Evolutionary conservation across 2,797 vertebrate genomes (phyloP).

Genomic region (Limnodromus scolopaceus): DNA sequence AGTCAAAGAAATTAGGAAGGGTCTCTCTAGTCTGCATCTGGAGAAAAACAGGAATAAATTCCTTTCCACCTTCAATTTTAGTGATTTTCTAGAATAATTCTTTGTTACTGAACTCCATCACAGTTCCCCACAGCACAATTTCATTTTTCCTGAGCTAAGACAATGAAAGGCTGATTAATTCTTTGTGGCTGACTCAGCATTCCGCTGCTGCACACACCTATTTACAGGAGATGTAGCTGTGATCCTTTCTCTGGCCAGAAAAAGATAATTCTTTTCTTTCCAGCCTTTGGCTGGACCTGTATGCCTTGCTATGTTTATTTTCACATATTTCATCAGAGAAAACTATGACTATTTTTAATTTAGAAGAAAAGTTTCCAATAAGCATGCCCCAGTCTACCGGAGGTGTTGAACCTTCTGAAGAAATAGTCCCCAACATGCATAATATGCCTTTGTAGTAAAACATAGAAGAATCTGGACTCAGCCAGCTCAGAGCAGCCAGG

Average conservation of each 20-base stretch:
- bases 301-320: background rate
- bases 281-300: background rate
- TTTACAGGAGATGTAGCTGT: background rate
- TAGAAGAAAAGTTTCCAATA: background rate
- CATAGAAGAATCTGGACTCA: background rate
- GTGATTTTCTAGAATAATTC: background rate
- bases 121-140: background rate
- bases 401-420: background rate
- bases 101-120: background rate
- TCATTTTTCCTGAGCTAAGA: background rate
- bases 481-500: background rate
- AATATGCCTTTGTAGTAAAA: background rate
- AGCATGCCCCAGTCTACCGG: background rate
- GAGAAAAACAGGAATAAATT: background rate
- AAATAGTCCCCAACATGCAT: background rate
- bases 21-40: background rate
- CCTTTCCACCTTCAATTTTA: background rate
- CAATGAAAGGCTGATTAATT: conserved; percentile 13
- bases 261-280: background rate
- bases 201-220: background rate
- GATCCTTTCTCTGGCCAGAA: background rate
- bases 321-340: background rate
- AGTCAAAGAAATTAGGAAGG: background rate
- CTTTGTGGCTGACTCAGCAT: conserved; percentile 7
- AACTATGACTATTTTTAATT: background rate